Conservation (phyloP, 2,888 invertebrate species). For the Reticulitermes lucifugus region DNA sequence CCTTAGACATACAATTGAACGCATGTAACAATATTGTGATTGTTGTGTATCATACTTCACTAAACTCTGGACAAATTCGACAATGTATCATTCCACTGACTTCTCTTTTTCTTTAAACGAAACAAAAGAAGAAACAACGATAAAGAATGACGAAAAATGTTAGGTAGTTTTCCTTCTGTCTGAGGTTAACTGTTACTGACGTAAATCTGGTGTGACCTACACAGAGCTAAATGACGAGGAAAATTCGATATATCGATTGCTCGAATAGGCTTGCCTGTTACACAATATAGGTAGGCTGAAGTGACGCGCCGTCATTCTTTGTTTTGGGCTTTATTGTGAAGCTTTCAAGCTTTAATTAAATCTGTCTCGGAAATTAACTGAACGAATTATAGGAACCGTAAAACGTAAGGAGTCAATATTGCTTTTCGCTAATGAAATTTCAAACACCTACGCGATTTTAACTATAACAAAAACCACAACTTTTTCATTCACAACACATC, state of each 20-base stretch:
- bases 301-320: not conserved
- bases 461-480: no score
- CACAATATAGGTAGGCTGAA: not conserved
- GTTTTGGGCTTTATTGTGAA: not conserved
- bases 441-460: no score
- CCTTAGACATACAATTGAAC: no score
- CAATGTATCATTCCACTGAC: not conserved
- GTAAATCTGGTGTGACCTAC: conserved; percentile 1
- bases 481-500: no score
- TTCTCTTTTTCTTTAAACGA: not conserved
- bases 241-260: not conserved
- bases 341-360: not conserved
- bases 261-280: not conserved
- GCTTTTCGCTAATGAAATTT: no score
- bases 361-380: not conserved
- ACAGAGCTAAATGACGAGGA: not conserved
- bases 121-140: not conserved
- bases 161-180: not conserved
- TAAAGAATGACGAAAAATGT: not conserved
- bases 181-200: not conserved
- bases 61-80: not conserved
- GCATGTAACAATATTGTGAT: not conserved
- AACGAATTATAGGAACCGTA: no score
- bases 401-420: no score
- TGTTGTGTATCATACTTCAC: not conserved